Evolutionary conservation across 2,888 invertebrate species (phyloP), one percentile per base, ranked within the genome.

Genomic region (Scrobipalpa costella): DNA sequence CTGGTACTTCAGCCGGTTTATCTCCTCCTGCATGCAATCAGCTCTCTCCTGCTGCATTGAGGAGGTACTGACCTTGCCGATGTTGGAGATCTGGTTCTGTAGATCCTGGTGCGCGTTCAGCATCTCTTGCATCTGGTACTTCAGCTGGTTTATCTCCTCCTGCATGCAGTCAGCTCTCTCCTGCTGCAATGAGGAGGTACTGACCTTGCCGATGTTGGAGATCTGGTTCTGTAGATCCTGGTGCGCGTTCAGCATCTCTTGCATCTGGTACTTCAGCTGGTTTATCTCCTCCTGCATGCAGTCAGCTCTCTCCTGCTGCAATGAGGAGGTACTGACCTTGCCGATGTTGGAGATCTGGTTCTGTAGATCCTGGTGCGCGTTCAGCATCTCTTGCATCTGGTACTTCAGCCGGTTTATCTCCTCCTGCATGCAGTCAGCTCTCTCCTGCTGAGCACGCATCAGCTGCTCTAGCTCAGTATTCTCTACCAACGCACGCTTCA

Each of bases 401-500:
- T 85, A 83, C 69, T 81, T 87, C 59, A 85, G 76, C n/a, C 83
- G 79, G 38, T 80, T 83, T 0, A 86, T 79, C 27, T 81, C 83
- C 65, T 73, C 74, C 66, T 87, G 87, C 69, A 86, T 64, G 67
- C 88, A 86, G 71, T 89, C 87, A 7, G 85, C 71, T 7, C 90
- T 77, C 0, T 84, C 75, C 67, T 87, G 89, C 47, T 85, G 87
- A 0, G 80, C 84, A 34, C 81, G 84, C 2, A 81, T 79, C 59
- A 84, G 63, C 68, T 83, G 84, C 1, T 78, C 75, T 69, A 86
- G 64, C 61, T 88, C 85, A 7, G 76, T 72, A 0, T 79, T 79
- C 67, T 87, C 88, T 66, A 74, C 78, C 19, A 77, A 77, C 67
- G 78, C 91, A 76, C 77, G 90, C 78, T 79, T 92, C 74, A 75